Conservation (phyloP, 2,888 invertebrate genomes). For the Iphiclides podalirius region DNA sequence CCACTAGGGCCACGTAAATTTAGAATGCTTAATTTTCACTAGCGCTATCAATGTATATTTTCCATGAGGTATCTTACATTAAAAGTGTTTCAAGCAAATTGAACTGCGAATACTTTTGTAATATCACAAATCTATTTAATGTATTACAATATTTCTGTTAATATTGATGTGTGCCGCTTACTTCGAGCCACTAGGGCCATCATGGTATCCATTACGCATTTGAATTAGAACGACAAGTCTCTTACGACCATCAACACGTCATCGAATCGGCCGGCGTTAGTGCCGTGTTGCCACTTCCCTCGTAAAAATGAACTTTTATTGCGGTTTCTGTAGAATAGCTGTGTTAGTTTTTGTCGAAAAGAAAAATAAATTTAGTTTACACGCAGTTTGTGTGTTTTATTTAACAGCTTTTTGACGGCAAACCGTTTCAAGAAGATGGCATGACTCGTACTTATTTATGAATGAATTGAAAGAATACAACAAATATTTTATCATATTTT, state of each 20-base stretch:
- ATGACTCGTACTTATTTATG: background rate
- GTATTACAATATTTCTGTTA: too few species aligned
- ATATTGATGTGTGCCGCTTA: too few species aligned
- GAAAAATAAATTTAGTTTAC: background rate
- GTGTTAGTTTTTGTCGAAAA: background rate
- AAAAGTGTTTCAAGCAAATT: too few species aligned
- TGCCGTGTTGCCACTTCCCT: slow-evolving; percentile 44
- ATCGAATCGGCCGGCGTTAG: slow-evolving; percentile 40
- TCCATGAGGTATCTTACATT: too few species aligned
- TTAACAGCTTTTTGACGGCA: background rate
- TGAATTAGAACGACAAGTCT: slow-evolving; percentile 59
- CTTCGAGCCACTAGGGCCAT: too few species aligned
- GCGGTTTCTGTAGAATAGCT: slow-evolving; percentile 35
- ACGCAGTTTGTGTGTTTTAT: background rate
- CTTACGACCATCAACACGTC: slow-evolving; percentile 55
- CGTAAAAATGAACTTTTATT: slow-evolving; percentile 57
- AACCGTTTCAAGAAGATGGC: background rate
- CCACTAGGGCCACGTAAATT: too few species aligned
- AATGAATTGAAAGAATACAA: too few species aligned
- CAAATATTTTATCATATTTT: too few species aligned
- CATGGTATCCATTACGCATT: slow-evolving; percentile 50
- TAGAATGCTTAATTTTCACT: too few species aligned
- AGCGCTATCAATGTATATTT: too few species aligned
- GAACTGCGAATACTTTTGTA: too few species aligned
- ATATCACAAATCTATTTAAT: too few species aligned